Base-by-base conservation (phyloP, 2,797 vertebrate genomes). In the Taenioides sp. region DNA sequence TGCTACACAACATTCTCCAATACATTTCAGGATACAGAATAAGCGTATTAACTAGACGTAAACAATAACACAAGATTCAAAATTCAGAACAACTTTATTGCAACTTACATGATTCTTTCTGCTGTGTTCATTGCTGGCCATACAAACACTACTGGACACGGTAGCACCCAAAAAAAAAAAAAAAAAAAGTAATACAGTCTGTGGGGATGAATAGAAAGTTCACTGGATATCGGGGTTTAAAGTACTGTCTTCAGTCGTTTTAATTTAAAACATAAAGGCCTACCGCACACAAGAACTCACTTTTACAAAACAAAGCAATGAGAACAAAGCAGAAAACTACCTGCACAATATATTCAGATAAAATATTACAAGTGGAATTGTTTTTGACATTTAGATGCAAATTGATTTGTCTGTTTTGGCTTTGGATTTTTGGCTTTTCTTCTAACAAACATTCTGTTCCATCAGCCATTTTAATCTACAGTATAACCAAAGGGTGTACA, bases 241-340 rank as follows among this genome's bases (percentile, higher is more conserved):
- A 78, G 67, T 60, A 77, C 80, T 85, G 86, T 91, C 85, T 86
- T 86, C 84, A 91, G 88, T 87, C 81, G 92, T 91, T 93, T 92
- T 92, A 91, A 92, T 91, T 92, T 91, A 93, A 93, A 93, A 93
- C 89, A 91, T 92, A 93, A 84, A 89, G 86, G 90, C 88, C 87
- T 84, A 86, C 84, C 87, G 85, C 86, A 76, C 78, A 75, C 69
- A 47, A 79, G 59, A 76, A 64, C 73, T 73, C 78, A 85, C 78
- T 89, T 71, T 88, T 60, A 76, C 74, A 72, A 34, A 76, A 75
- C 83, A 86, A 82, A 89, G 84, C 89, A 89, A 88, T 80, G 76
- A 88, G 71, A 81, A 74, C 80, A 55, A 83, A 88, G 71, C 84
- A 90, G 85, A 88, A 86, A 73, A 82, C 78, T 71, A 89, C 85